These are phyloP conservation scores for Portunus trituberculatus DNA, from an alignment of 1,140 invertebrate species.

Conservation along the genomic window DNA sequence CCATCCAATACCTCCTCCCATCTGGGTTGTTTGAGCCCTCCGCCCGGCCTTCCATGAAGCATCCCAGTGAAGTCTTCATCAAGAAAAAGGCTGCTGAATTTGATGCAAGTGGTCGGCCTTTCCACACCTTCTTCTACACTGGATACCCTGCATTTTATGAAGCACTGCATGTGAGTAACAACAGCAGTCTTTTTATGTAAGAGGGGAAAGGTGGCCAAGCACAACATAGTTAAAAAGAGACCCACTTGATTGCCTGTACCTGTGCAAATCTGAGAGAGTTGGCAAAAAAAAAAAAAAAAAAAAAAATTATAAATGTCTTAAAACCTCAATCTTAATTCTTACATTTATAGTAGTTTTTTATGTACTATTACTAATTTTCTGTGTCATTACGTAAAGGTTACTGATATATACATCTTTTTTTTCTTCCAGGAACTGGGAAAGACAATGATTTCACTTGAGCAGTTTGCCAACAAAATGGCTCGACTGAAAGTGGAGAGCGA, in stretches of 20 bases:
- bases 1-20: conserved; percentile 95
- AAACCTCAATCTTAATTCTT: too few species aligned
- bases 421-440: conserved; percentile 73
- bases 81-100: conserved; percentile 93
- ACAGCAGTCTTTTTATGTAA: not conserved
- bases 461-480: conserved; percentile 73
- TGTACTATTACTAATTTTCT: too few species aligned
- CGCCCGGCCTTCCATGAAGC: conserved; percentile 92
- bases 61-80: conserved; percentile 92
- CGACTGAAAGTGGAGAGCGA: conserved; percentile 25
- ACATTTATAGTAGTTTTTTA: too few species aligned
- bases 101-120: conserved; percentile 92
- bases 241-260: not conserved
- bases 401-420: not conserved
- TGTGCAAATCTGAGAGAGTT: too few species aligned
- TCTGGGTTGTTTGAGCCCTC: conserved; percentile 91
- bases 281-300: too few species aligned
- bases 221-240: too few species aligned
- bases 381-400: too few species aligned
- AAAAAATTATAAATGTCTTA: too few species aligned
- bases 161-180: conserved; percentile 86
- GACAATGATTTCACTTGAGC: conserved; percentile 65
- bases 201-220: not conserved
- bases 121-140: conserved; percentile 95
- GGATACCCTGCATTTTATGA: conserved; percentile 90